phyloP scores from a whole-genome alignment of 23 tunicate genomes.

The Pegea sp. region DNA sequence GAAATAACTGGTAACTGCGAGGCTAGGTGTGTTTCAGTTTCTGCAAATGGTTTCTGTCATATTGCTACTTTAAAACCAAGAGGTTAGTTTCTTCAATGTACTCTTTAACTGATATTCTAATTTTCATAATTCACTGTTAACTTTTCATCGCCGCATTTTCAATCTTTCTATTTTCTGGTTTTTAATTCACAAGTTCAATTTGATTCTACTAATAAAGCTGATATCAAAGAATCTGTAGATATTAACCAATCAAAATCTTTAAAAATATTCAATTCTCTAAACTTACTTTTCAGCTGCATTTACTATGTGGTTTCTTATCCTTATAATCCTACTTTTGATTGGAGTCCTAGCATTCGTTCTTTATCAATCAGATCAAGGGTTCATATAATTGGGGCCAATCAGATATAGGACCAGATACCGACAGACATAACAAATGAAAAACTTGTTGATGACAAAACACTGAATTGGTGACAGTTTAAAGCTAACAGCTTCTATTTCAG shows the following conservation, averaged over 20 bases:
- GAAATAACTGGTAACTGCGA: constrained; percentile 38
- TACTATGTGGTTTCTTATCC: constrained; percentile 32
- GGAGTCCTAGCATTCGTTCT: constrained; percentile 7
- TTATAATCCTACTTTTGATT: constrained; percentile 10
- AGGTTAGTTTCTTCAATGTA: constrained; percentile 5
- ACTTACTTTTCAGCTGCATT: constrained; percentile 22
- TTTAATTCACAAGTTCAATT: no score
- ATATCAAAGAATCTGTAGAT: no score
- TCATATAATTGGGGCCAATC: no score
- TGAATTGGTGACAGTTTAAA: no score
- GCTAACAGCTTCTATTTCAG: no score
- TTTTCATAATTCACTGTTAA: neutral
- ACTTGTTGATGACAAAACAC: no score
- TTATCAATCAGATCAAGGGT: no score
- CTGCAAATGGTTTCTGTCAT: constrained; percentile 44
- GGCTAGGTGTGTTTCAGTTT: constrained; percentile 45
- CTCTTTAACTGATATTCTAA: neutral
- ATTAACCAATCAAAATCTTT: no score
- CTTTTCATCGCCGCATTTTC: neutral
- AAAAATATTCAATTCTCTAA: neutral
- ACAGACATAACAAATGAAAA: no score
- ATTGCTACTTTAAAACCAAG: constrained; percentile 30
- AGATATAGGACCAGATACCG: no score
- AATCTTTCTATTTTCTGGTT: no score
- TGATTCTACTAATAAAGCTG: no score